These are phyloP conservation scores for Choloepus didactylus DNA, from an alignment of 2,797 vertebrate genomes.

Conservation along the genomic window DNA sequence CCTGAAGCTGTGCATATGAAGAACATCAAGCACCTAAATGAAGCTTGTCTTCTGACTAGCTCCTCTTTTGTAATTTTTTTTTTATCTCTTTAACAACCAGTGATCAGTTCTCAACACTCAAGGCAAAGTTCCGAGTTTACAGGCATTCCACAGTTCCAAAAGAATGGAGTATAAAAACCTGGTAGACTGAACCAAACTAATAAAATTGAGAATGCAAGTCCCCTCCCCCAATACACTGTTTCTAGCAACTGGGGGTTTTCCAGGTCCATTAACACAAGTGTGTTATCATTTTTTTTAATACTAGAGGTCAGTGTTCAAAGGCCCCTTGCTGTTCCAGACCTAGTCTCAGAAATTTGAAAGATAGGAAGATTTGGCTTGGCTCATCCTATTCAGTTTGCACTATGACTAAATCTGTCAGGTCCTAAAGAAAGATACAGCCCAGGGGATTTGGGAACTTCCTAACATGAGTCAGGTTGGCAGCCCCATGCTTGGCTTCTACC, in stretches of 20 bases:
- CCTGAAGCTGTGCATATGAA: conserved; percentile 66
- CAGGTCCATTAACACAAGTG: conserved; percentile 74
- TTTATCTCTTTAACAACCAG: conserved; percentile 70
- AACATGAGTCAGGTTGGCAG: conserved; percentile 74
- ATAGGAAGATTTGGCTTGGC: conserved; percentile 61
- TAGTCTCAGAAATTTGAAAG: conserved; percentile 70
- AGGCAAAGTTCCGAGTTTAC: conserved; percentile 71
- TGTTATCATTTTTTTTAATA: conserved; percentile 66
- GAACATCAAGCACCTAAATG: conserved; percentile 67
- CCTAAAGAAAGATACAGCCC: conserved; percentile 76
- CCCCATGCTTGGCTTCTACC: conserved; percentile 51
- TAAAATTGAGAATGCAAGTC: conserved; percentile 79
- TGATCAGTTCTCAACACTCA: conserved; percentile 81
- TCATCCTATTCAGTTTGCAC: conserved; percentile 75
- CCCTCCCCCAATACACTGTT: background rate
- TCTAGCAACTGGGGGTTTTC: conserved; percentile 72
- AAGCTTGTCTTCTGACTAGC: conserved; percentile 59
- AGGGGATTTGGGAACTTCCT: conserved; percentile 79
- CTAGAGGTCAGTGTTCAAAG: conserved; percentile 76
- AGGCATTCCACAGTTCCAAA: conserved; percentile 64
- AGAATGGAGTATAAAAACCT: conserved; percentile 80
- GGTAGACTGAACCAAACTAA: conserved; percentile 79
- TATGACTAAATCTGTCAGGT: conserved; percentile 76
- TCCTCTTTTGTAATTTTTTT: conserved; percentile 50
- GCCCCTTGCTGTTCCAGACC: conserved; percentile 67